Conservation (phyloP, 2,113 vertebrate genomes). For the Bombycilla garrulus region DNA sequence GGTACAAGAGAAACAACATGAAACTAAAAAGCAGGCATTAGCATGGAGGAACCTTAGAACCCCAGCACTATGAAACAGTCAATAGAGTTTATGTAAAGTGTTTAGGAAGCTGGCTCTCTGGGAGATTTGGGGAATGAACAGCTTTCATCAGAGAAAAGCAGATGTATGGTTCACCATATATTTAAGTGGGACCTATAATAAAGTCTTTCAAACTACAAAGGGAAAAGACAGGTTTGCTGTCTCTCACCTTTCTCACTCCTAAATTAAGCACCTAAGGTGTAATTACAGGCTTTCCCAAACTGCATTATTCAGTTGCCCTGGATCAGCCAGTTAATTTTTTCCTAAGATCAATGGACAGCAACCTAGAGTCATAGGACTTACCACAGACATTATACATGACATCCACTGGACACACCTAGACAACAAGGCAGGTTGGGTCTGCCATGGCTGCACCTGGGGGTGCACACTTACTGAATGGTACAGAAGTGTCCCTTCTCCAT, state of each 20-base stretch:
- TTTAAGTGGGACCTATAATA: not conserved
- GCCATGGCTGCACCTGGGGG: not conserved
- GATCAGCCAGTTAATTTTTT: not conserved
- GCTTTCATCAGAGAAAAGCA: not conserved
- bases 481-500: not conserved
- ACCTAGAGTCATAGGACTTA: accelerated
- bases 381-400: accelerated
- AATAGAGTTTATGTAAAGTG: not conserved
- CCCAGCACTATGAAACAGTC: not conserved
- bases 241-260: not conserved
- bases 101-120: not conserved
- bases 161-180: not conserved
- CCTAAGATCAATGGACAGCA: accelerated
- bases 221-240: not conserved
- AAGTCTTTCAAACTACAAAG: not conserved
- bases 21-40: not conserved
- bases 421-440: not conserved
- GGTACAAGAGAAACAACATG: not conserved
- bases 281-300: not conserved
- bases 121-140: not conserved
- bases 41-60: not conserved
- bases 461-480: too few species aligned
- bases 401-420: not conserved
- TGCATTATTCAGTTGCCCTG: not conserved
- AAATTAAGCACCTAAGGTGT: not conserved